phyloP scores from a whole-genome alignment of 2,888 invertebrate species.

The Lepidocyrtoides sp. region DNA sequence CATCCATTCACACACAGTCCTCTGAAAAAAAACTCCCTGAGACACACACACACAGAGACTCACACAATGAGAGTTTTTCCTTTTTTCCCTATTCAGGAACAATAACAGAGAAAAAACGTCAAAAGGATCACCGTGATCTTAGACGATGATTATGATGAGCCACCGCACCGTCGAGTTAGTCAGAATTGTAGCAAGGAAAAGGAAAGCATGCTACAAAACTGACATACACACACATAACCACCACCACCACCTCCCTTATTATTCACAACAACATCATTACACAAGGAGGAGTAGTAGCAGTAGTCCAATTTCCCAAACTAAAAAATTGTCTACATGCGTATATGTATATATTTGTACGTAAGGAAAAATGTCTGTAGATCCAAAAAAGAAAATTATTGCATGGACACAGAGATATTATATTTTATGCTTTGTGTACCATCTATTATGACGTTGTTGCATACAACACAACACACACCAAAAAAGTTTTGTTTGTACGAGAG shows the following conservation, averaged over 20 bases:
- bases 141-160: constrained; percentile 50
- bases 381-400: background rate
- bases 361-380: constrained; percentile 3
- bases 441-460: constrained; percentile 4
- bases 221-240: background rate
- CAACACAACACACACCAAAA: too few relatives aligned
- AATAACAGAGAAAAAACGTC: constrained; percentile 45
- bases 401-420: background rate
- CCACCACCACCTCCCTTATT: background rate
- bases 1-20: constrained; percentile 22
- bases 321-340: background rate
- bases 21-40: constrained; percentile 13
- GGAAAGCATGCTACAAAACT: constrained; percentile 61
- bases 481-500: constrained; percentile 41
- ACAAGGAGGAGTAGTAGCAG: background rate
- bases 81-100: constrained; percentile 42
- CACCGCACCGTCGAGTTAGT: constrained; percentile 64
- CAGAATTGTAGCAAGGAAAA: constrained; percentile 50
- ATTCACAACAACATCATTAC: constrained; percentile 31
- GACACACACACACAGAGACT: constrained; percentile 31
- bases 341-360: background rate
- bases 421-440: background rate
- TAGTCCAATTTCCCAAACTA: constrained; percentile 33
- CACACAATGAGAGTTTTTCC: background rate
- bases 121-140: constrained; percentile 56